phyloP scores from a whole-genome alignment of 2,797 vertebrate genomes.

The Ibycter americanus region DNA sequence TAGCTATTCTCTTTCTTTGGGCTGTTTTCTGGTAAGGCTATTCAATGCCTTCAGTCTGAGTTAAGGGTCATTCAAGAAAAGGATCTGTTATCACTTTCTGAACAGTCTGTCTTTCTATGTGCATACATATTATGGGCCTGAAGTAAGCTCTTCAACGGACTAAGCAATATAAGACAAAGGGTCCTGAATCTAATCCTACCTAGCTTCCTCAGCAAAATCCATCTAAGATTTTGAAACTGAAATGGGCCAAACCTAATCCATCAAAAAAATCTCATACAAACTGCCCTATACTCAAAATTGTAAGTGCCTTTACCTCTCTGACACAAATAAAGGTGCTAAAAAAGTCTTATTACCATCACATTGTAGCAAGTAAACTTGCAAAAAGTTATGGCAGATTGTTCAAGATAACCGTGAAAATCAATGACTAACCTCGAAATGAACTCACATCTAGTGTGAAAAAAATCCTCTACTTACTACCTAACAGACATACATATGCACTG shows the following conservation, averaged over 20 bases:
- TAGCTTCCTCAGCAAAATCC: background rate
- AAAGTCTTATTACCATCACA: background rate
- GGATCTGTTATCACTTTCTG: background rate
- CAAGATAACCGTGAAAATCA: background rate
- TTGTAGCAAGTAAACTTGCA: background rate
- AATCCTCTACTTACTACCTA: background rate
- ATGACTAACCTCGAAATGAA: background rate
- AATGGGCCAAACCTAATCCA: background rate
- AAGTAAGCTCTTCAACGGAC: background rate
- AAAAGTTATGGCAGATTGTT: background rate
- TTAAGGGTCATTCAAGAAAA: background rate
- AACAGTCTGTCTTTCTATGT: background rate
- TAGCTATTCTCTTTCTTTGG: background rate
- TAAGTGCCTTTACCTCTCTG: background rate
- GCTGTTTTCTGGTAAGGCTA: background rate
- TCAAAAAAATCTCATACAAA: background rate
- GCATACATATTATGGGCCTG: background rate
- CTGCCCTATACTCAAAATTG: background rate
- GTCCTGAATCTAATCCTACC: background rate
- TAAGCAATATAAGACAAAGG: background rate
- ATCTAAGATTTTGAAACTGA: background rate
- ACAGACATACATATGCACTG: fast-evolving
- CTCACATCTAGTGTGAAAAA: background rate
- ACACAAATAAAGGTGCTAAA: background rate
- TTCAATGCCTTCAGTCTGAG: background rate